Evolutionary conservation across 1,140 invertebrate genomes (phyloP).

Genomic region (Penaeus vannamei): DNA sequence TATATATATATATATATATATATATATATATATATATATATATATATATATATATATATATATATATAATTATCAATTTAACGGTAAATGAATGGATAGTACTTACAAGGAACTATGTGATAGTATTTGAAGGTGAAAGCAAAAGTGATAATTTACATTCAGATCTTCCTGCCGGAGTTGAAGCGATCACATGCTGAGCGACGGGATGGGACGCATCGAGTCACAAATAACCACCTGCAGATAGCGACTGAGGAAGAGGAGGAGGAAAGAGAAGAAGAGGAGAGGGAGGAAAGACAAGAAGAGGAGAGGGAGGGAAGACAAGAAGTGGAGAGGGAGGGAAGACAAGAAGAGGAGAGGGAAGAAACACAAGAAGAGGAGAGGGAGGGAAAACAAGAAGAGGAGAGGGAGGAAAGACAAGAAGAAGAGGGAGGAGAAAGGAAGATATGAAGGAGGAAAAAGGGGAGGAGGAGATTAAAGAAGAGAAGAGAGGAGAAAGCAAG

Average conservation of each 20-base stretch:
- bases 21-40: no score
- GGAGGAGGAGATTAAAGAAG: background rate
- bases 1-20: no score
- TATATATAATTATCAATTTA: no score
- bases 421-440: background rate
- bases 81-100: no score
- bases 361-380: background rate
- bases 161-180: background rate
- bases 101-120: no score
- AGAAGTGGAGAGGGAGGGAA: background rate
- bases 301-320: background rate
- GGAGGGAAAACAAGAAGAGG: background rate
- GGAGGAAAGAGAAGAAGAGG: background rate
- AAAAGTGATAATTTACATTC: background rate
- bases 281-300: background rate
- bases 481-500: background rate
- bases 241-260: background rate
- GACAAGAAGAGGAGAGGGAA: background rate
- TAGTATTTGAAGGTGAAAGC: no score
- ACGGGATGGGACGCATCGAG: background rate
- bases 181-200: background rate
- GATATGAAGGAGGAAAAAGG: background rate
- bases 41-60: no score
- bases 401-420: background rate
- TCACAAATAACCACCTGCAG: background rate